Evolutionary conservation across 1,140 invertebrate genomes (phyloP).

Genomic region (Pseudoatta argentina): DNA sequence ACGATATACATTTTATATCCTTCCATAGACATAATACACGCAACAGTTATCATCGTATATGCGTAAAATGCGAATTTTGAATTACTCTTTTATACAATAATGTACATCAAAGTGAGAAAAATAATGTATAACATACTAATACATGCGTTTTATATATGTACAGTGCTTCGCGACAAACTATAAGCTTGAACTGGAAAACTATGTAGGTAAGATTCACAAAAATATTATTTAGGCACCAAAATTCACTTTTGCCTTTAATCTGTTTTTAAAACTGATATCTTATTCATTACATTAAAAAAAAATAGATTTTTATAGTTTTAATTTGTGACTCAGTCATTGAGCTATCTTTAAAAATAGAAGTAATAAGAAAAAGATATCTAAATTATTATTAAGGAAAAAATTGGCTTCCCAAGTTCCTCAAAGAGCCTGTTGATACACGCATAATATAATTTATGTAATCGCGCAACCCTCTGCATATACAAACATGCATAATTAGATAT

Average conservation of each 20-base stretch:
- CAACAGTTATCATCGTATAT: background rate
- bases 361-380: background rate
- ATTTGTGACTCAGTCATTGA: background rate
- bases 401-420: background rate
- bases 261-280: background rate
- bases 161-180: background rate
- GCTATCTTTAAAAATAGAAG: background rate
- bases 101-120: constrained; percentile 8
- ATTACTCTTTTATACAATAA: background rate
- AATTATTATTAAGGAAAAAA: background rate
- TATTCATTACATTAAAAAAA: background rate
- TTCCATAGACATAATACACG: constrained; percentile 4
- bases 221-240: too few species aligned
- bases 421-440: background rate
- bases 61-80: constrained; percentile 16
- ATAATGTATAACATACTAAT: background rate
- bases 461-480: background rate
- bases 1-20: constrained; percentile 35
- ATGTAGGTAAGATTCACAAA: too few species aligned
- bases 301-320: background rate
- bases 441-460: constrained; percentile 1
- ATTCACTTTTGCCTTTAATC: background rate
- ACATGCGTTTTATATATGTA: background rate
- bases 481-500: constrained; percentile 16
- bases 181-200: too few species aligned